phyloP scores from a whole-genome alignment of 2,113 vertebrate species.

The Myiozetetes cayanensis region DNA sequence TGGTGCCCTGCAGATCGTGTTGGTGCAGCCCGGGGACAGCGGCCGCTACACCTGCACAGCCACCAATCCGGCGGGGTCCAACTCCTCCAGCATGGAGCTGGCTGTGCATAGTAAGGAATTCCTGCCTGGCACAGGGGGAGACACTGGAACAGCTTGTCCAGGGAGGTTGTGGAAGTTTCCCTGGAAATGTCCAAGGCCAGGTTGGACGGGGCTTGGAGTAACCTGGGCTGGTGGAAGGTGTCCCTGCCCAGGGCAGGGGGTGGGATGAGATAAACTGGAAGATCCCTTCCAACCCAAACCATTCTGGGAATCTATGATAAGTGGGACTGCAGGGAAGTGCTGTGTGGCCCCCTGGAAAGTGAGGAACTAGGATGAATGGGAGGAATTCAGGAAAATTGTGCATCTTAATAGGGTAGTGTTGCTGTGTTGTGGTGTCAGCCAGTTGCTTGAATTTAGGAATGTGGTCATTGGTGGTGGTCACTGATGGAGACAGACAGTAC shows the following conservation, averaged over 20 bases:
- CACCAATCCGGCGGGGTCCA: conserved; percentile 83
- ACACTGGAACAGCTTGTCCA: fast-evolving
- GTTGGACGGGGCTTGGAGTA: background rate
- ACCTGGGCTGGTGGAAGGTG: background rate
- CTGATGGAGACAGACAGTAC: background rate
- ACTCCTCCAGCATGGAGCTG: conserved; percentile 75
- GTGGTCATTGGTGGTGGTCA: background rate
- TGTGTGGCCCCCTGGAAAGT: background rate
- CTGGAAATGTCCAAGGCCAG: background rate
- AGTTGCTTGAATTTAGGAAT: background rate
- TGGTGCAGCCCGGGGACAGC: conserved; percentile 79
- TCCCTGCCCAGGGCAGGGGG: fast-evolving
- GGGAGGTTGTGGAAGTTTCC: background rate
- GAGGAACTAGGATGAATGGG: background rate
- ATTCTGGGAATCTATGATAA: background rate
- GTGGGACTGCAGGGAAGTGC: background rate
- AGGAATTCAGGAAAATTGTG: background rate
- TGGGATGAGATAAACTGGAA: background rate
- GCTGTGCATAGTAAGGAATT: conserved; percentile 80
- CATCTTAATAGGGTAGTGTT: background rate
- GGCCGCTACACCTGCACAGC: conserved; percentile 89
- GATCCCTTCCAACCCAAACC: background rate
- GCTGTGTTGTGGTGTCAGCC: background rate
- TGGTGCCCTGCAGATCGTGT: conserved; percentile 87
- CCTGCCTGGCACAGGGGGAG: too few species aligned